A percentile compares a stretch with the other conserved stretches of the same genome.
These are phyloP conservation scores for Hippoglossus stenolepis DNA, from an alignment of 2,113 vertebrate species.

Conservation along the genomic window DNA sequence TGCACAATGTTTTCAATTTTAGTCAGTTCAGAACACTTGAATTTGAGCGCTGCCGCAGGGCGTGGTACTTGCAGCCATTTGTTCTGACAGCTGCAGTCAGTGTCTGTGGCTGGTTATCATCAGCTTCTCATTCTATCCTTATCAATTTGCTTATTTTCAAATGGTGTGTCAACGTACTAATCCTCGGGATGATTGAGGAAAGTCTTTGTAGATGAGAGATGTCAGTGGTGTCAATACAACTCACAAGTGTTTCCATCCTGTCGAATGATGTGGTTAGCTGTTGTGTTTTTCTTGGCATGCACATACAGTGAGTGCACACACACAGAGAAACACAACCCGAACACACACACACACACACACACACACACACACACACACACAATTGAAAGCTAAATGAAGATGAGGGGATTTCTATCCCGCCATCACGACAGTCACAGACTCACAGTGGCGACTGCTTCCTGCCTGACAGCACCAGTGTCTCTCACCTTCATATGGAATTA, in stretches of 20 bases:
- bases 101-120: neutral
- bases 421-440: constrained; percentile 29
- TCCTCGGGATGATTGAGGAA: neutral
- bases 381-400: constrained; percentile 6
- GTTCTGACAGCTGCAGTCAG: constrained; percentile 11
- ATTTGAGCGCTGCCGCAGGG: neutral
- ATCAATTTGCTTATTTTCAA: neutral
- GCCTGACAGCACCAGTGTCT: neutral
- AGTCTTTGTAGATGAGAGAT: constrained; percentile 20
- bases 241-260: constrained; percentile 48
- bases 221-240: constrained; percentile 22
- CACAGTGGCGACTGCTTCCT: constrained; percentile 6
- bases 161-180: neutral
- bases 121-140: neutral
- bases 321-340: neutral
- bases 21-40: neutral
- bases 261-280: constrained; percentile 54
- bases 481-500: constrained; percentile 6
- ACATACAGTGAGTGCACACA: constrained; percentile 24
- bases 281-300: constrained; percentile 50
- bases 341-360: neutral
- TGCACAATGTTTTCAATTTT: neutral
- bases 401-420: constrained; percentile 53
- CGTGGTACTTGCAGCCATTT: neutral
- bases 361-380: neutral